Evolutionary conservation across 1,140 invertebrate genomes (phyloP).

Genomic region (Ips typographus): DNA sequence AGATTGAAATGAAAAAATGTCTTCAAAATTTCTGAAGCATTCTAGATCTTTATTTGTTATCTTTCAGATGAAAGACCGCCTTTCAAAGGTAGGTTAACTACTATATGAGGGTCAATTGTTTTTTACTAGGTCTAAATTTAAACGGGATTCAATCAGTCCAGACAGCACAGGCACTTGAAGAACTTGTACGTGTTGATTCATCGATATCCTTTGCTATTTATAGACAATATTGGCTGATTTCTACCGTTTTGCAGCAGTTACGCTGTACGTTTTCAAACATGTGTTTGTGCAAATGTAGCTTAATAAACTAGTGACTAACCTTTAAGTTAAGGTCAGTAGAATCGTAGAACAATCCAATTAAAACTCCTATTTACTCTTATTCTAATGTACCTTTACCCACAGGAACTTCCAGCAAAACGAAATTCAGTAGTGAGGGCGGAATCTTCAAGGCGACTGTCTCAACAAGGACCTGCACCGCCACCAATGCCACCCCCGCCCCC

Average conservation of each 20-base stretch:
- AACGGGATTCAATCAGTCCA: background rate
- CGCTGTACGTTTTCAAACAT: background rate
- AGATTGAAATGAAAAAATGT: too few relatives aligned
- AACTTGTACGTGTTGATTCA: conserved; percentile 10
- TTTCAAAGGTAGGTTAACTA: too few relatives aligned
- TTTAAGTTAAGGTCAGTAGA: too few relatives aligned
- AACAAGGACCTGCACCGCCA: conserved; percentile 60
- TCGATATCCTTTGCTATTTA: conserved; percentile 27
- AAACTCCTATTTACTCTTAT: too few relatives aligned
- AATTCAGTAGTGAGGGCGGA: conserved; percentile 46
- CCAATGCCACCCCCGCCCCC: conserved; percentile 74
- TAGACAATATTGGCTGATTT: conserved; percentile 10
- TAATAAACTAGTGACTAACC: too few relatives aligned
- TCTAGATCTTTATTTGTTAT: too few relatives aligned
- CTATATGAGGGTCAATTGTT: too few relatives aligned
- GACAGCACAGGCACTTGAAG: conserved; percentile 19
- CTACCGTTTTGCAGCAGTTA: conserved; percentile 6
- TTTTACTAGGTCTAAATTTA: too few relatives aligned
- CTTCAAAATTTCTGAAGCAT: too few relatives aligned
- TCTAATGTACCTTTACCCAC: background rate
- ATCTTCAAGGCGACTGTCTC: conserved; percentile 50
- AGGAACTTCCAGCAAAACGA: conserved; percentile 44
- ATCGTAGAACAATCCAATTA: too few relatives aligned
- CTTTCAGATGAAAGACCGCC: too few relatives aligned
- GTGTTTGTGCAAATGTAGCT: too few relatives aligned